These are phyloP conservation scores for Poecilia velifera DNA, from an alignment of 2,797 vertebrate genomes.

Conservation along the genomic window DNA sequence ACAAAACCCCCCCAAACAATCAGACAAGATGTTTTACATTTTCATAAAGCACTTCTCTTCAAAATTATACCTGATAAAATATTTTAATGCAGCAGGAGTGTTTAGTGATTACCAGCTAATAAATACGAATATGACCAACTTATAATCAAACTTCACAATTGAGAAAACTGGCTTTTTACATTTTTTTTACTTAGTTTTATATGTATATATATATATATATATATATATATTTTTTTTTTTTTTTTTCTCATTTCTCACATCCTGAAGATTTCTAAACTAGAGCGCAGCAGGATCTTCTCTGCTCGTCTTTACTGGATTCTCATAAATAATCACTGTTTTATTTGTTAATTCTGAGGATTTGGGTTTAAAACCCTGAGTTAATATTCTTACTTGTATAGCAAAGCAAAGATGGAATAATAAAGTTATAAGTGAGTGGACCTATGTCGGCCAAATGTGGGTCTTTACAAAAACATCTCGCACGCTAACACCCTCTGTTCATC, in stretches of 20 bases:
- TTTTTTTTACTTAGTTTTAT: neutral
- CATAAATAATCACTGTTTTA: neutral
- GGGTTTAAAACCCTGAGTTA: neutral
- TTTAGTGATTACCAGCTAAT: neutral
- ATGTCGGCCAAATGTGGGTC: neutral
- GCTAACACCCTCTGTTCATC: neutral
- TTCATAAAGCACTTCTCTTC: neutral
- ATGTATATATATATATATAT: too few relatives aligned
- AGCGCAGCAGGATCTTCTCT: neutral
- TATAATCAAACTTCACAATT: neutral
- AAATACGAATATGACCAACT: neutral
- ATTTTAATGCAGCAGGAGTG: neutral
- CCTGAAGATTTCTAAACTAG: neutral
- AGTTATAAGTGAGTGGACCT: neutral
- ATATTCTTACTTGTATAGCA: neutral
- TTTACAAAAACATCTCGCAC: neutral
- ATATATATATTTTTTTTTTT: neutral
- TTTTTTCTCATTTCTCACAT: neutral
- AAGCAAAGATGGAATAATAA: neutral
- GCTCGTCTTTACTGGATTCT: neutral
- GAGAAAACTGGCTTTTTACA: neutral
- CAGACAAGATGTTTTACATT: neutral
- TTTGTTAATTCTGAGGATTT: neutral
- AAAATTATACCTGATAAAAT: neutral
- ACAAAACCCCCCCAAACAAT: neutral